Percentiles rank a stretch among this genome's conserved stretches.
Conservation (phyloP, 2,113 vertebrate genomes). For the Sula dactylatra region DNA sequence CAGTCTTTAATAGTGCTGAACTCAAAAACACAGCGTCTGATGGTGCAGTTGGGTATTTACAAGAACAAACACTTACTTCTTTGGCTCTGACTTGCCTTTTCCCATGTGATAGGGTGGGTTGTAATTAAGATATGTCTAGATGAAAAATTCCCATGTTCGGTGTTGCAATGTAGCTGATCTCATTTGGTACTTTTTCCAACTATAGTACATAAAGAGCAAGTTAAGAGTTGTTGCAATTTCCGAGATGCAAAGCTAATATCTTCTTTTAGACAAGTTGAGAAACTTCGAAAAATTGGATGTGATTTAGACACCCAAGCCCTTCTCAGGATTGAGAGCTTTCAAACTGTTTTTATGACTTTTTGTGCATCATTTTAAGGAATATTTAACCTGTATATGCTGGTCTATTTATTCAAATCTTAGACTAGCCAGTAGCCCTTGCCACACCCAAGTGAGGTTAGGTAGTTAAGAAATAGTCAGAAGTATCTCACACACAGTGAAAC, state of each 20-base stretch:
- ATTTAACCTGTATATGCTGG: not conserved
- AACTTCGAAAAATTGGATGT: not conserved
- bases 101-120: conserved; percentile 52
- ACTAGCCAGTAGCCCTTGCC: not conserved
- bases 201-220: not conserved
- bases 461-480: not conserved
- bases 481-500: not conserved
- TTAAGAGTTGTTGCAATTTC: not conserved
- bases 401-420: not conserved
- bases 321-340: not conserved
- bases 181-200: not conserved
- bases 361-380: not conserved
- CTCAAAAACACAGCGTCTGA: not conserved
- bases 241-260: not conserved
- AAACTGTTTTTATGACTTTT: fast-evolving
- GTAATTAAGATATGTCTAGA: conserved; percentile 25
- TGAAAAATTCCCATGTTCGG: conserved; percentile 32
- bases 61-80: conserved; percentile 40
- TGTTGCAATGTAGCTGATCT: conserved; percentile 47
- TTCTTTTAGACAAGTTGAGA: not conserved
- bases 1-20: not conserved
- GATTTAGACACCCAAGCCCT: not conserved
- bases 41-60: conserved; percentile 9
- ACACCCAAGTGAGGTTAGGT: not conserved
- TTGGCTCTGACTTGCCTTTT: conserved; percentile 41